Evolutionary conservation across 2,797 vertebrate species (phyloP).

Genomic region (Lutjanus argentimaculatus): DNA sequence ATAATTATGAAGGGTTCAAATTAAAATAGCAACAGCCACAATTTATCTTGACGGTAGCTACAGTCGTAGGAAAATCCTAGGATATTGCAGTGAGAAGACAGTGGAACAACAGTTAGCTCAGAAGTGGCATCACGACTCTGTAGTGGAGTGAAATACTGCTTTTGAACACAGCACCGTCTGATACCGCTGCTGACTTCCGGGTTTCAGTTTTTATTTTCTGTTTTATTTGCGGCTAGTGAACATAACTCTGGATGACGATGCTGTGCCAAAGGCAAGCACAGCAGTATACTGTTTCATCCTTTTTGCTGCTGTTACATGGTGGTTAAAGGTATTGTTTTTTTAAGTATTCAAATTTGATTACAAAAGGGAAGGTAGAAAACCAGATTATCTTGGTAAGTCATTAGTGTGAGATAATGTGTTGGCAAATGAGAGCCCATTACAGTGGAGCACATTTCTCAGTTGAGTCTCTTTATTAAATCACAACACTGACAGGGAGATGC

Average conservation of each 20-base stretch:
- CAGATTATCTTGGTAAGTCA: conserved; percentile 16
- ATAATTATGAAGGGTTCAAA: neutral
- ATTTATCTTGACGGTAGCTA: neutral
- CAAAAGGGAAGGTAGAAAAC: conserved; percentile 15
- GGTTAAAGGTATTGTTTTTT: neutral
- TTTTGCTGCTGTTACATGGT: neutral
- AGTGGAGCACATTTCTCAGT: conserved; percentile 8
- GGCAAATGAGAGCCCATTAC: conserved; percentile 21
- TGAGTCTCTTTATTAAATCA: conserved; percentile 20
- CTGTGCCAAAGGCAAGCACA: neutral
- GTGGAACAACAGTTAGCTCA: neutral
- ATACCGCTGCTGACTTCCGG: conserved; percentile 18
- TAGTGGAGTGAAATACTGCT: conserved; percentile 11
- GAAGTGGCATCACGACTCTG: neutral
- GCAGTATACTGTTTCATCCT: neutral
- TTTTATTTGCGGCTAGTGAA: conserved; percentile 27
- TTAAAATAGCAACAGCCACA: neutral
- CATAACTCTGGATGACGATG: conserved; percentile 13
- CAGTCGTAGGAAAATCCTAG: neutral
- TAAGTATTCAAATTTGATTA: neutral
- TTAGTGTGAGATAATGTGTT: conserved; percentile 12
- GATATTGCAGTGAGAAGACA: neutral
- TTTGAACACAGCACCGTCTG: conserved; percentile 14
- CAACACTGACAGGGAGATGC: conserved; percentile 1
- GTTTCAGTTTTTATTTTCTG: conserved; percentile 14